A percentile compares a stretch with the other conserved stretches of the same genome.
These are phyloP conservation scores for Kryptolebias marmoratus DNA, from an alignment of 2,113 vertebrate genomes.

Conservation along the genomic window DNA sequence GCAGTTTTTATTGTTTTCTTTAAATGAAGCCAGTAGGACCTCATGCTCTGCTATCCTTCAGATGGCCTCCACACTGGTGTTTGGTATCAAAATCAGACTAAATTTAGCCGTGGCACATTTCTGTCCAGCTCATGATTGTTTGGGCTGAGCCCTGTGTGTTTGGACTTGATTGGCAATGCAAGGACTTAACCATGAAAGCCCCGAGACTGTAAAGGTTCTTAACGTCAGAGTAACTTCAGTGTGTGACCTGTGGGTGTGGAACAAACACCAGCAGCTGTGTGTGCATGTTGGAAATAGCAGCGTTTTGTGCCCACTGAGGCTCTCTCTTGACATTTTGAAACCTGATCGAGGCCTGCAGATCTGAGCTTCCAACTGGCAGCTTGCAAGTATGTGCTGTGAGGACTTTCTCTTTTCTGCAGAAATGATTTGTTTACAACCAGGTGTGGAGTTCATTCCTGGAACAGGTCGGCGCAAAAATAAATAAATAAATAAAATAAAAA, in stretches of 20 bases:
- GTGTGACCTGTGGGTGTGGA: conserved; percentile 27
- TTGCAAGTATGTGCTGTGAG: not conserved
- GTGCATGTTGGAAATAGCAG: conserved; percentile 66
- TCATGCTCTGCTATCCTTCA: not conserved
- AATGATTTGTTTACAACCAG: not conserved
- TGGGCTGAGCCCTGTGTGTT: conserved; percentile 12
- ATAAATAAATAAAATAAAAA: not conserved
- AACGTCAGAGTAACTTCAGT: not conserved
- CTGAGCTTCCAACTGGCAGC: conserved; percentile 37
- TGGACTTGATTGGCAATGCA: not conserved
- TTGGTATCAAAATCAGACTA: conserved; percentile 60
- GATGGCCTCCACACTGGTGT: conserved; percentile 45
- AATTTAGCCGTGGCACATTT: conserved; percentile 60
- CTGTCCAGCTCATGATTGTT: conserved; percentile 44
- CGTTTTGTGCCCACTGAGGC: conserved; percentile 50
- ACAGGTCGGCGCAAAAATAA: not conserved
- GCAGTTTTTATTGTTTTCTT: no score
- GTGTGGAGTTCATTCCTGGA: not conserved
- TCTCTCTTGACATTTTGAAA: conserved; percentile 61
- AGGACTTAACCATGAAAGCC: not conserved
- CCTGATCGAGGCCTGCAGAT: conserved; percentile 56
- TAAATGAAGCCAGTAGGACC: not conserved
- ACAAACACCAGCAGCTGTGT: conserved; percentile 60
- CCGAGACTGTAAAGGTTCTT: not conserved
- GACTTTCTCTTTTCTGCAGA: conserved; percentile 9